Conservation (phyloP, 2,888 invertebrate species). For the Holacanthella duospinosa region DNA sequence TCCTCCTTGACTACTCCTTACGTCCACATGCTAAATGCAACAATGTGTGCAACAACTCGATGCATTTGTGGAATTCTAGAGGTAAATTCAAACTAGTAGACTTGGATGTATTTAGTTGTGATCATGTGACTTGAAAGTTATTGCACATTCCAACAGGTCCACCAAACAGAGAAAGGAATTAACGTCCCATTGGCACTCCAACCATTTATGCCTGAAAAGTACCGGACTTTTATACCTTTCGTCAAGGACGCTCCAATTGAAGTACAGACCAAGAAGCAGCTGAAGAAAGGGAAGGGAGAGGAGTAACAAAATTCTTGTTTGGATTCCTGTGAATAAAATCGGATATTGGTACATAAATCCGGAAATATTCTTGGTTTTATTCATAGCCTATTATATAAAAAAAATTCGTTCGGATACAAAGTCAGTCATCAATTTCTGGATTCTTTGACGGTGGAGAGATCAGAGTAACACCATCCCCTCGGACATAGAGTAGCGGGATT, state of each 20-base stretch:
- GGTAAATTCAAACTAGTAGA: too few relatives aligned
- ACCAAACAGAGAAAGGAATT: constrained; percentile 90
- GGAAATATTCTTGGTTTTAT: too few relatives aligned
- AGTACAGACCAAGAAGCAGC: constrained; percentile 56
- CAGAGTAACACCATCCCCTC: constrained; percentile 97
- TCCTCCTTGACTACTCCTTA: constrained; percentile 45
- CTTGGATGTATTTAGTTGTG: too few relatives aligned
- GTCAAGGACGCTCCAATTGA: constrained; percentile 92
- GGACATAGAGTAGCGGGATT: constrained; percentile 96
- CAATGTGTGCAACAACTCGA: constrained; percentile 97
- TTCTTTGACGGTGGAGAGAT: too few relatives aligned
- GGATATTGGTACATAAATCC: too few relatives aligned
- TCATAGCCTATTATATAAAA: too few relatives aligned
- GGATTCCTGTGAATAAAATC: too few relatives aligned
- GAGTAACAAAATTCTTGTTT: constrained; percentile 14
- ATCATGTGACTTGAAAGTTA: too few relatives aligned
- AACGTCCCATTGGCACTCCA: constrained; percentile 55
- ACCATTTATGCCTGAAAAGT: constrained; percentile 46
- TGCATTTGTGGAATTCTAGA: constrained; percentile 84
- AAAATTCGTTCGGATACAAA: too few relatives aligned
- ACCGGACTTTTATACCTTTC: constrained; percentile 74
- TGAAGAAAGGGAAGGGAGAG: constrained; percentile 52
- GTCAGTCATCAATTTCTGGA: too few relatives aligned
- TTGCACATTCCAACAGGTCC: too few relatives aligned
- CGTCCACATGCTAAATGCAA: constrained; percentile 97